Base-by-base conservation (phyloP, 2,113 vertebrate species). In the Hemiprocne comata region DNA sequence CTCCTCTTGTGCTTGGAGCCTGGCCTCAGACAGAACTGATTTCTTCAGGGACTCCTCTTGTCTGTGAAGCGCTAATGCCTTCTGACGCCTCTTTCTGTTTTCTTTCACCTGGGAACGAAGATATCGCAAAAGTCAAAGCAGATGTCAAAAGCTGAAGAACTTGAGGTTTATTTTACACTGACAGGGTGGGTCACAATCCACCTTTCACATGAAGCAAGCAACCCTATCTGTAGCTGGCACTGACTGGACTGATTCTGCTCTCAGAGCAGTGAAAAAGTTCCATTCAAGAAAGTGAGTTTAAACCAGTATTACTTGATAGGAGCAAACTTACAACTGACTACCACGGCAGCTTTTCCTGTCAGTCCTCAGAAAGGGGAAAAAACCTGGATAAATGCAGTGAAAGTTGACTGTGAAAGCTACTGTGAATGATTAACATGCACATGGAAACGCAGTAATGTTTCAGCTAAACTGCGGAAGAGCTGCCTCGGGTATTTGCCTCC, bases 81-180 rank as follows among this genome's bases (percentile, higher is more conserved):
- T 98, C 64, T 99, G 98, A 77, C 74, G 95, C 90, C 58, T 98
- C 24, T 97, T 69, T 53, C 98, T 98, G 91, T 98, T 99, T 98
- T 99, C 99, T 90, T 98, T 98, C 62, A 99, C 99, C 99, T 99
- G 80, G 36, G 62, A 85, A 87, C 54, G 31, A 83, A 64, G 58
- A 95, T 84, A 67, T 69, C 3, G 66, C 11, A 76, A 57, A 92
- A 73, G 31, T 85, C 38, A 95, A 91, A 89, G 87, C 50, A 77
- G 48, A n/a, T 6, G 13, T 19, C 84, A 67, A 78, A 86, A 74
- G 89, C 24, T 79, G 69, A 89, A 70, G 58, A 57, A 84, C 67
- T 6, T 92, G 58, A 75, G 64, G 40, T 34, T 92, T 24, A 33
- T 4, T 53, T 31, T 66, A 53, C 26, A 13, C 46, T 62, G 79